A percentile compares a stretch with the other conserved stretches of the same genome.
Conservation (phyloP, 2,797 vertebrate genomes). For the Pangasius larnaudii region DNA sequence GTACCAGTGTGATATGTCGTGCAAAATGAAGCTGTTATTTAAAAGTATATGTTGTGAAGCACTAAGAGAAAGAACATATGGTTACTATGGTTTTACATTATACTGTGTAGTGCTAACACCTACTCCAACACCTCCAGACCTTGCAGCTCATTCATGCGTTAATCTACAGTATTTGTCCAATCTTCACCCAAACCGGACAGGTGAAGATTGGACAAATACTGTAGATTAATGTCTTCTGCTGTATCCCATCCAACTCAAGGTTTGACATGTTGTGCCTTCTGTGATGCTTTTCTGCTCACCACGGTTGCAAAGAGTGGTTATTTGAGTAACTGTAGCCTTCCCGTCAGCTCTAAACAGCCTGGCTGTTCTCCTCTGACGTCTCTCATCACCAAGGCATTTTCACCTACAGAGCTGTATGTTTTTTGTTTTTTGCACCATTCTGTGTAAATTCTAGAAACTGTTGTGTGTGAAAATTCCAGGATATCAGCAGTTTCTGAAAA, state of each 20-base stretch:
- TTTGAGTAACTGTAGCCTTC: background rate
- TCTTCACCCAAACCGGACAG: too few relatives aligned
- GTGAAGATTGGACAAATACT: too few relatives aligned
- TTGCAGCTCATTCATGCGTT: background rate
- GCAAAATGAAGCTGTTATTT: constrained; percentile 19
- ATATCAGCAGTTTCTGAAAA: background rate
- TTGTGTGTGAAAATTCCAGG: background rate
- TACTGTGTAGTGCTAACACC: background rate
- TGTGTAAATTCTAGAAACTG: background rate
- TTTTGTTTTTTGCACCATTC: background rate
- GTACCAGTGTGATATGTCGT: constrained; percentile 6
- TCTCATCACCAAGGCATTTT: background rate
- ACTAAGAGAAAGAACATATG: background rate
- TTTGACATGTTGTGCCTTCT: background rate
- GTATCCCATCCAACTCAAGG: background rate
- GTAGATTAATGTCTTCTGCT: too few relatives aligned
- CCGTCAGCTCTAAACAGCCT: background rate
- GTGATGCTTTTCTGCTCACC: background rate
- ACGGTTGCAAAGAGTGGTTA: background rate
- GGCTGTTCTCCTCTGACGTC: background rate
- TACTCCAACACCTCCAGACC: background rate
- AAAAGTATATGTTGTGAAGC: background rate
- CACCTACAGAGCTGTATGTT: background rate
- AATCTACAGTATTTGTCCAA: background rate
- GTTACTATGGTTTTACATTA: background rate